phyloP scores from a whole-genome alignment of 2,888 invertebrate genomes.

The Spialia ferax region DNA sequence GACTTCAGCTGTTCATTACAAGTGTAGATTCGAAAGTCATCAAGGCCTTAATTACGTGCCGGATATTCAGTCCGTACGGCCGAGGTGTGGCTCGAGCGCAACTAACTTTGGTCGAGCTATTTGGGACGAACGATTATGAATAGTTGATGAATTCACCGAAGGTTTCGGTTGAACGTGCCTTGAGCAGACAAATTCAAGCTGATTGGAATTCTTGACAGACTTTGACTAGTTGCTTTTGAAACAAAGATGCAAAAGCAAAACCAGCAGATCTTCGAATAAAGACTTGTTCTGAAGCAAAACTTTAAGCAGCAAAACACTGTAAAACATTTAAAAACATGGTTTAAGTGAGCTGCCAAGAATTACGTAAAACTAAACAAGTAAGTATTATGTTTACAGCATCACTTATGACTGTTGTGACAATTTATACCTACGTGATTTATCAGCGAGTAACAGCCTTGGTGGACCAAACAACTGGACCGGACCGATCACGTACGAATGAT shows the following conservation, averaged over 20 bases:
- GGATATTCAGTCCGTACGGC: constrained; percentile 44
- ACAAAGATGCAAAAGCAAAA: neutral
- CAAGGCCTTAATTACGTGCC: constrained; percentile 46
- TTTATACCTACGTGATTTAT: constrained; percentile 53
- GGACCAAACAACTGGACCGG: constrained; percentile 28
- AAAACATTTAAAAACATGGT: neutral
- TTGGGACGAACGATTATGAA: constrained; percentile 39
- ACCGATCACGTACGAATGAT: constrained; percentile 34
- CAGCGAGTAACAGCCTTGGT: constrained; percentile 44
- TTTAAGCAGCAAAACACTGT: neutral
- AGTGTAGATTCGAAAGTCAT: constrained; percentile 48
- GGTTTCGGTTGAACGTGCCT: constrained; percentile 33
- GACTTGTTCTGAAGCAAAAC: neutral
- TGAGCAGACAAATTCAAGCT: constrained; percentile 21
- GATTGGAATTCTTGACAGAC: neutral
- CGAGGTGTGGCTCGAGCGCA: constrained; percentile 30
- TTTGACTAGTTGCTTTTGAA: neutral
- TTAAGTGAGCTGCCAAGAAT: neutral
- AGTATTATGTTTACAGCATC: constrained; percentile 38
- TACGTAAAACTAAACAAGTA: constrained; percentile 11
- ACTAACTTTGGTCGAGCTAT: constrained; percentile 39
- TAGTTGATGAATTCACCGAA: constrained; percentile 30
- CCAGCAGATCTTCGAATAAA: neutral
- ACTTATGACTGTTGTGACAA: constrained; percentile 45
- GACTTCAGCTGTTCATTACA: constrained; percentile 16